Conservation (phyloP, 2,797 vertebrate genomes). For the Iguana delicatissima region DNA sequence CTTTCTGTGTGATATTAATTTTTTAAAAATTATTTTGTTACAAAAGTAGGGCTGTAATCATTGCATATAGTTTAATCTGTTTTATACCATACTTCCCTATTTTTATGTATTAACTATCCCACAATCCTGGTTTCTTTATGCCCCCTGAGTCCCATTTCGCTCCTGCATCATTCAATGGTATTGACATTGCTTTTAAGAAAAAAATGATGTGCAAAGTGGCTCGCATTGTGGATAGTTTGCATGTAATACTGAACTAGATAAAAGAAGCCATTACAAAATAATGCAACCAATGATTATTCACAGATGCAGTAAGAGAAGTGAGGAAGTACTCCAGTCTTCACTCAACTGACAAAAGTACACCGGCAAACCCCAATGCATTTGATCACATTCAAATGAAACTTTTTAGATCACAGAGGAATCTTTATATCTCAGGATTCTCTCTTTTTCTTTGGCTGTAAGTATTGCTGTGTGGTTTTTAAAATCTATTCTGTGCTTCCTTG, state of each 20-base stretch:
- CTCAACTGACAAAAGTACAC: slow-evolving; percentile 75
- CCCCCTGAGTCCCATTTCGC: not conserved
- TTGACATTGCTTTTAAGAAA: too few species aligned
- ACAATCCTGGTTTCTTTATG: not conserved
- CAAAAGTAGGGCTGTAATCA: not conserved
- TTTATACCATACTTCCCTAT: not conserved
- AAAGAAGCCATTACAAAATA: slow-evolving; percentile 5
- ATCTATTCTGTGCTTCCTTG: not conserved
- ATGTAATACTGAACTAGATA: not conserved
- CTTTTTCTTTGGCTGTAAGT: slow-evolving; percentile 98
- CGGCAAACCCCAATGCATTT: slow-evolving; percentile 79
- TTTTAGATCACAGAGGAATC: slow-evolving; percentile 95
- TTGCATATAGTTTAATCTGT: not conserved
- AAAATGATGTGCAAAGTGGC: not conserved
- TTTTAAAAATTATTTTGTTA: not conserved
- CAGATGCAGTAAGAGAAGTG: slow-evolving; percentile 94
- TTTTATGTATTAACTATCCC: not conserved
- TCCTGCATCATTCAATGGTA: not conserved
- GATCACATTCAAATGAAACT: slow-evolving; percentile 98
- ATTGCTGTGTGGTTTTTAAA: slow-evolving; percentile 10
- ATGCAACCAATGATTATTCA: slow-evolving; percentile 50
- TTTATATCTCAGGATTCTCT: slow-evolving; percentile 97
- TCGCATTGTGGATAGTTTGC: not conserved
- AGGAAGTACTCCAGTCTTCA: slow-evolving; percentile 88
- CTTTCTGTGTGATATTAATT: not conserved